These are phyloP conservation scores for Xestia rhomboidea DNA, from an alignment of 2,888 invertebrate genomes.

Conservation along the genomic window DNA sequence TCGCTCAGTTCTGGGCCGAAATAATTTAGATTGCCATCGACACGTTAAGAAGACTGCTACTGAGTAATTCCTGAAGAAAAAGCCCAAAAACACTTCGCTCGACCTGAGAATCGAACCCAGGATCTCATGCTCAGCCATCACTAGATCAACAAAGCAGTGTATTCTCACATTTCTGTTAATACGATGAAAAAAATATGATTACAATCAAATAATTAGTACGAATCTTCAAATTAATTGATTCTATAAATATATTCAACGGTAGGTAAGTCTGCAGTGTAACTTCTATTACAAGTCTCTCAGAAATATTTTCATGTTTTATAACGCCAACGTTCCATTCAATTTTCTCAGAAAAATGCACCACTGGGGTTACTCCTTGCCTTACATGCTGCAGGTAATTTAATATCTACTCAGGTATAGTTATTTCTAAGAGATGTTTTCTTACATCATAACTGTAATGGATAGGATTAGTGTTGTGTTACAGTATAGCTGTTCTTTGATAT, in stretches of 20 bases:
- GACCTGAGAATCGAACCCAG: neutral
- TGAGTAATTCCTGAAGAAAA: neutral
- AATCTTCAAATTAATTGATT: neutral
- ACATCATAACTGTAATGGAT: constrained; percentile 27
- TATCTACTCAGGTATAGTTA: constrained; percentile 50
- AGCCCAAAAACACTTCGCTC: neutral
- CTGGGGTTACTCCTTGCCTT: constrained; percentile 47
- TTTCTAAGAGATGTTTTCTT: constrained; percentile 45
- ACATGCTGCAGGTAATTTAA: constrained; percentile 60
- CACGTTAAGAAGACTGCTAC: no score
- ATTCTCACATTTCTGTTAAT: neutral
- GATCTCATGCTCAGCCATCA: neutral
- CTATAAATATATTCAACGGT: neutral
- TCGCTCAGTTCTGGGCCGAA: no score
- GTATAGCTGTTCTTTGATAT: constrained; percentile 8
- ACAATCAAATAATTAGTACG: neutral
- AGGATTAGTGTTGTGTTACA: constrained; percentile 38
- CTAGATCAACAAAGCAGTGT: neutral
- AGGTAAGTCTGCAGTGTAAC: constrained; percentile 7
- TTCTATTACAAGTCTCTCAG: constrained; percentile 1
- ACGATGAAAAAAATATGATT: neutral
- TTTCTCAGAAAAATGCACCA: constrained; percentile 66
- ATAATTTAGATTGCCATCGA: no score
- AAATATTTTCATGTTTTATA: constrained; percentile 55
- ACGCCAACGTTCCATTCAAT: constrained; percentile 63